phyloP scores from a whole-genome alignment of 1,140 invertebrate genomes.

The Carposina sasakii region DNA sequence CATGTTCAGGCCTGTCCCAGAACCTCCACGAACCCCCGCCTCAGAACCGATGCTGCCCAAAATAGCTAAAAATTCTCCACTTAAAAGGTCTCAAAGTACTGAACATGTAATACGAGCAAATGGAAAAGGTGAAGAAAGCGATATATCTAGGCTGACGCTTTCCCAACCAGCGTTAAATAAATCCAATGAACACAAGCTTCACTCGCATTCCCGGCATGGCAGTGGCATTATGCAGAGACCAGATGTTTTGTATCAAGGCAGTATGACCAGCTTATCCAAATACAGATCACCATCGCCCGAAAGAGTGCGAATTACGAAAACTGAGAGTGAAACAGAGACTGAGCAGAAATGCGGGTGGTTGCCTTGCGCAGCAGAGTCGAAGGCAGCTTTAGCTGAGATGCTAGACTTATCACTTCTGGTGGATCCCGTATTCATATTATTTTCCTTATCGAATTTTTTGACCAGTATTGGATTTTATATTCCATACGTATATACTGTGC shows the following conservation, averaged over 20 bases:
- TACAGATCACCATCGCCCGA: conserved; percentile 59
- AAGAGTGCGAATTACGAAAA: conserved; percentile 35
- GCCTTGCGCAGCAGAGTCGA: conserved; percentile 73
- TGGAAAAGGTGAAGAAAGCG: conserved; percentile 54
- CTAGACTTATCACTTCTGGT: conserved; percentile 87
- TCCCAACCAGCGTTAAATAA: conserved; percentile 77
- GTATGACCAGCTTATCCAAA: conserved; percentile 73
- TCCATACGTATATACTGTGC: conserved; percentile 89
- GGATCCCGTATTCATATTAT: conserved; percentile 92
- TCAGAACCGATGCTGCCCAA: conserved; percentile 59
- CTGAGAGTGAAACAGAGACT: conserved; percentile 34
- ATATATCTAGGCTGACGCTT: conserved; percentile 73
- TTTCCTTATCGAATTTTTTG: conserved; percentile 94
- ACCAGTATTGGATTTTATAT: conserved; percentile 98
- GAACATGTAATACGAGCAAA: conserved; percentile 64
- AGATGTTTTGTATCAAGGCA: conserved; percentile 91
- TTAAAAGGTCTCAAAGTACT: conserved; percentile 72
- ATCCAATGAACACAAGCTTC: conserved; percentile 45
- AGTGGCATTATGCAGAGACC: conserved; percentile 87
- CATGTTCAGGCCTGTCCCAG: conserved; percentile 80
- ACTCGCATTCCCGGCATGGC: conserved; percentile 57
- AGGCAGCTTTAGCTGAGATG: conserved; percentile 85
- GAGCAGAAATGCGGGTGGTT: conserved; percentile 72
- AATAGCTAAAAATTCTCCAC: conserved; percentile 52
- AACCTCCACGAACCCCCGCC: conserved; percentile 52